These are phyloP conservation scores for Apis dorsata DNA, from an alignment of 1,140 invertebrate species.

Conservation along the genomic window DNA sequence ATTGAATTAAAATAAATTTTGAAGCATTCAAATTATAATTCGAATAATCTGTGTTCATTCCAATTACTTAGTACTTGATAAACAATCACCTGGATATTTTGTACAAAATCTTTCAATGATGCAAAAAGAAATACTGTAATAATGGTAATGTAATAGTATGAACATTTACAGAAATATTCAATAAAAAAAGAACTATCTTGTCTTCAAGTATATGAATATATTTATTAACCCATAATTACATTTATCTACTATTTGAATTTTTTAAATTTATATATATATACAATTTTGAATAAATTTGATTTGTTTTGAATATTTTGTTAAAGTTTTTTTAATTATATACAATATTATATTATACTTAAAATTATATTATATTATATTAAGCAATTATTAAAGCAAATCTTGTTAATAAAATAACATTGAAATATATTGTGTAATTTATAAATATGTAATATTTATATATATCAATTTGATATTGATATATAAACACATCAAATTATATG, in stretches of 20 bases:
- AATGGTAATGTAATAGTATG: constrained; percentile 50
- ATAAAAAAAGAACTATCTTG: constrained; percentile 53
- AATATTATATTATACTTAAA: constrained; percentile 20
- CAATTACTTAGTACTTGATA: constrained; percentile 67
- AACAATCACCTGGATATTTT: constrained; percentile 64
- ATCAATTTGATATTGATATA: neutral
- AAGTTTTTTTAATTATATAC: neutral
- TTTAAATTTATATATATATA: neutral
- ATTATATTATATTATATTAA: constrained; percentile 16
- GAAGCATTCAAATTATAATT: constrained; percentile 63
- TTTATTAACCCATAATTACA: constrained; percentile 27
- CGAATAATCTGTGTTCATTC: constrained; percentile 69
- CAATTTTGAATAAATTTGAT: constrained; percentile 10
- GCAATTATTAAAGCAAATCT: neutral
- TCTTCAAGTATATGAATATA: constrained; percentile 26
- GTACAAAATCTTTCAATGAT: constrained; percentile 63
- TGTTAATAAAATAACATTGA: neutral
- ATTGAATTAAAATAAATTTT: constrained; percentile 70
- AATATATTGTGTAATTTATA: neutral
- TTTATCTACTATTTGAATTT: neutral
- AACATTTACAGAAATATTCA: constrained; percentile 53
- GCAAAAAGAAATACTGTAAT: constrained; percentile 37
- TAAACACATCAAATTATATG: neutral
- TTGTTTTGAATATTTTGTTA: constrained; percentile 14
- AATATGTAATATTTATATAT: neutral